Evolutionary conservation across 2,888 invertebrate genomes (phyloP).

Genomic region (Agonopterix arenella): DNA sequence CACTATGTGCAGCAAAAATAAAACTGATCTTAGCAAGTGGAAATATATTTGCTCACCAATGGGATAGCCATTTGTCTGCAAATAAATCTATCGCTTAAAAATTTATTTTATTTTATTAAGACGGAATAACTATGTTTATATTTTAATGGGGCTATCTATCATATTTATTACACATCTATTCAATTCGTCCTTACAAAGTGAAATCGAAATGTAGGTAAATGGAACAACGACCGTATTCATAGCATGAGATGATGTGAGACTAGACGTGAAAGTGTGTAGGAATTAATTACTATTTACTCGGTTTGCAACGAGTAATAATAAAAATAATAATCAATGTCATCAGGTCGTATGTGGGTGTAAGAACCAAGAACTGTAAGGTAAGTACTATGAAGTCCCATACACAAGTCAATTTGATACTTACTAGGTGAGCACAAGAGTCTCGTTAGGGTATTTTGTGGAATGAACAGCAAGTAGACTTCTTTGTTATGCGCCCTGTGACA

Average conservation of each 20-base stretch:
- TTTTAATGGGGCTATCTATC: background rate
- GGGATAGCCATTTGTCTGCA: too few species aligned
- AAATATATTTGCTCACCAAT: too few species aligned
- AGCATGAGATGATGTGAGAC: conserved; percentile 15
- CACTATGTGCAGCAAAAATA: too few species aligned
- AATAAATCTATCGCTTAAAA: too few species aligned
- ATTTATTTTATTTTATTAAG: background rate
- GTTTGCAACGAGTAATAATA: conserved; percentile 41
- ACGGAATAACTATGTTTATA: background rate
- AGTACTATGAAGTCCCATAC: too few species aligned
- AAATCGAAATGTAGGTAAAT: conserved; percentile 41
- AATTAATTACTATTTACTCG: conserved; percentile 58
- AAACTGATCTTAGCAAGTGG: too few species aligned
- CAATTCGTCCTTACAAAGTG: conserved; percentile 30
- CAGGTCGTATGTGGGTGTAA: conserved; percentile 43
- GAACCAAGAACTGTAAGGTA: too few species aligned
- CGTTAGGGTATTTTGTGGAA: too few species aligned
- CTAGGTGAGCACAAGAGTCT: too few species aligned
- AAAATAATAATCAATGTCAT: conserved; percentile 61
- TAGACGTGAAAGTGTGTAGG: conserved; percentile 61
- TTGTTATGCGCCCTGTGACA: too few species aligned
- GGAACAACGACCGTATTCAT: conserved; percentile 47
- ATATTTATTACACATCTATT: background rate
- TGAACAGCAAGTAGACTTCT: too few species aligned
- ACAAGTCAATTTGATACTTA: too few species aligned